Percentiles rank a stretch among this genome's conserved stretches.
These are phyloP conservation scores for Ochotona princeps DNA, from an alignment of 2,113 vertebrate species.

Conservation along the genomic window DNA sequence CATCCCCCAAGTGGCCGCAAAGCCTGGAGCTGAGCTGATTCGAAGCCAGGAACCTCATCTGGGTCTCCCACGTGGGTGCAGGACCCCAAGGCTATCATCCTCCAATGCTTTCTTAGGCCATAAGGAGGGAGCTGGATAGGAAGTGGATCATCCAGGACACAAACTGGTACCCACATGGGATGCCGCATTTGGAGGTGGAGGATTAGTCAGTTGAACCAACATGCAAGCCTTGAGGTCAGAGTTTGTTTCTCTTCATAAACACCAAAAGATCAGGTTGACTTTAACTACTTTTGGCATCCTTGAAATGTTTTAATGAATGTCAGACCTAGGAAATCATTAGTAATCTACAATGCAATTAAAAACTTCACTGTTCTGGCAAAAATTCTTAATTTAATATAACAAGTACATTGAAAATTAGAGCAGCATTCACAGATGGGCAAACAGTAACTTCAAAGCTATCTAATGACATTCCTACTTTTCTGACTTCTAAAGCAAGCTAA, in stretches of 20 bases:
- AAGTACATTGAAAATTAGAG: neutral
- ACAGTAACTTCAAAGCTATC: conserved; percentile 41
- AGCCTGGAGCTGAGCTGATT: too few species aligned
- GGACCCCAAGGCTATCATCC: too few species aligned
- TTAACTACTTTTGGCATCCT: conserved; percentile 84
- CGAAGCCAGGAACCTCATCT: too few species aligned
- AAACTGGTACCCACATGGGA: too few species aligned
- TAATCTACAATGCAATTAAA: conserved; percentile 59
- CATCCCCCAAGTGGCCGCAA: too few species aligned
- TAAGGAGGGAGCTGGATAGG: too few species aligned
- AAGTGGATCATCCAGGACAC: too few species aligned
- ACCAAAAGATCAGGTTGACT: conserved; percentile 84
- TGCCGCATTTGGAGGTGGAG: too few species aligned
- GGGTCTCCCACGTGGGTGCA: too few species aligned
- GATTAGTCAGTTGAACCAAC: too few species aligned
- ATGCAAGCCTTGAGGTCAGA: conserved; percentile 68
- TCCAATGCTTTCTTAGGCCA: too few species aligned
- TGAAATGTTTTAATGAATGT: conserved; percentile 83
- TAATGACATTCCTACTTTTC: conserved; percentile 16
- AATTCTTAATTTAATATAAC: conserved; percentile 49
- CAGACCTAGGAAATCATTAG: conserved; percentile 78
- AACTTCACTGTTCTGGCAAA: conserved; percentile 57
- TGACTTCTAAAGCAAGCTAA: conserved; percentile 5
- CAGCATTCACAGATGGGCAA: conserved; percentile 57
- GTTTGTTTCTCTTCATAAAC: conserved; percentile 82